Evolutionary conservation across 2,888 invertebrate species (phyloP).

Genomic region (Dicyrtomina minuta): DNA sequence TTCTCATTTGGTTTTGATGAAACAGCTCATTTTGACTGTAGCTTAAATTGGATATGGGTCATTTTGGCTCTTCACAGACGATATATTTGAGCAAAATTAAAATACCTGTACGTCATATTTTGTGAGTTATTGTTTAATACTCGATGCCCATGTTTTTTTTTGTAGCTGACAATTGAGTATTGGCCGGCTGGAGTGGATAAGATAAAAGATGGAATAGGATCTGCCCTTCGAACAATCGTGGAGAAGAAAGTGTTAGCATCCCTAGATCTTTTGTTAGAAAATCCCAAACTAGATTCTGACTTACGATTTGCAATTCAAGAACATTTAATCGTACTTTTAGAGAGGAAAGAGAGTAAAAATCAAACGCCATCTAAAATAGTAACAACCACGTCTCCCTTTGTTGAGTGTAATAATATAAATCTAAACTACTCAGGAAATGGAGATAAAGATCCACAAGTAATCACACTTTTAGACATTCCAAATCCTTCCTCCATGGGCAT

Average conservation of each 20-base stretch:
- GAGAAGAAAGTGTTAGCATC: constrained; percentile 90
- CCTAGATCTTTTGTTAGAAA: constrained; percentile 81
- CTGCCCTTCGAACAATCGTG: constrained; percentile 79
- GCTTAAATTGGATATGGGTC: too few relatives aligned
- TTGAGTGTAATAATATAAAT: constrained; percentile 12
- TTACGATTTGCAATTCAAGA: constrained; percentile 80
- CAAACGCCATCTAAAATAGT: neutral
- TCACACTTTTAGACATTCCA: constrained; percentile 10
- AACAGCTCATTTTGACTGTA: too few relatives aligned
- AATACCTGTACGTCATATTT: too few relatives aligned
- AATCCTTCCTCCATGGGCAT: constrained; percentile 22
- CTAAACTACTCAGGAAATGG: constrained; percentile 19
- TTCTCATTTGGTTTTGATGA: too few relatives aligned
- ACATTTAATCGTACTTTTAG: constrained; percentile 58
- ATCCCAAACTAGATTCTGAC: constrained; percentile 81
- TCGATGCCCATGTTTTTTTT: too few relatives aligned
- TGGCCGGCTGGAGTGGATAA: constrained; percentile 76
- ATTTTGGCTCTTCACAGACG: too few relatives aligned
- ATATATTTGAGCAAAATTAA: too few relatives aligned
- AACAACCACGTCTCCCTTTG: constrained; percentile 6
- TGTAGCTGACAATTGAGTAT: constrained; percentile 81
- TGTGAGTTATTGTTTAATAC: too few relatives aligned
- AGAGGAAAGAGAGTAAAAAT: constrained; percentile 29
- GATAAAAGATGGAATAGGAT: constrained; percentile 77
- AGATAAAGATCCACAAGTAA: constrained; percentile 24